Conservation (phyloP, 1,140 invertebrate species). For the Geopemphigus sp. region DNA sequence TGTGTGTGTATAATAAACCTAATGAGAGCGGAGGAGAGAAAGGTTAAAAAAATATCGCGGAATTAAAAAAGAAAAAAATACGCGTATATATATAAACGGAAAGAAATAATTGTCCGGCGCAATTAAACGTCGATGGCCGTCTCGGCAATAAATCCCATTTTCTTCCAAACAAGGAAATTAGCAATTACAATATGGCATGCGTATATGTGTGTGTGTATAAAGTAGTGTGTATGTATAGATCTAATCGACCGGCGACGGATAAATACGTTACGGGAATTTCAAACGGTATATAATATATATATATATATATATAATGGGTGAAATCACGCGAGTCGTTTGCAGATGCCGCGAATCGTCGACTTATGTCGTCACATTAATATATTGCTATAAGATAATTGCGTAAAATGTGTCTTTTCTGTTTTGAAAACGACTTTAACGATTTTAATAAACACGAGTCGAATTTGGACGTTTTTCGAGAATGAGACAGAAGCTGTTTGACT, state of each 20-base stretch:
- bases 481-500: too few species aligned
- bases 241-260: background rate
- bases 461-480: too few species aligned
- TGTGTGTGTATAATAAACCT: background rate
- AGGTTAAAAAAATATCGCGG: background rate
- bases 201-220: background rate
- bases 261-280: conserved; percentile 26
- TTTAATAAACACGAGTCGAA: too few species aligned
- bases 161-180: conserved; percentile 39
- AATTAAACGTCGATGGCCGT: conserved; percentile 16
- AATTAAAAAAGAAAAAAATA: conserved; percentile 7
- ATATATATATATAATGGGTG: background rate
- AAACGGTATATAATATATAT: background rate
- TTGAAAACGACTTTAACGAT: too few species aligned
- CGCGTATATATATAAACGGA: background rate
- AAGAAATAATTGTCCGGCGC: conserved; percentile 32
- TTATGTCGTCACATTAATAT: too few species aligned
- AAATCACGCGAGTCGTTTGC: background rate
- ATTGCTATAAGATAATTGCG: too few species aligned
- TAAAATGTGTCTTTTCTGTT: too few species aligned
- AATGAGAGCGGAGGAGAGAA: background rate
- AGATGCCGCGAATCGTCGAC: too few species aligned
- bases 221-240: background rate
- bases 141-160: conserved; percentile 36
- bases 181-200: conserved; percentile 15